Evolutionary conservation across 2,888 invertebrate genomes (phyloP), one percentile per base, ranked within the genome.

Genomic region (Tyria jacobaeae): DNA sequence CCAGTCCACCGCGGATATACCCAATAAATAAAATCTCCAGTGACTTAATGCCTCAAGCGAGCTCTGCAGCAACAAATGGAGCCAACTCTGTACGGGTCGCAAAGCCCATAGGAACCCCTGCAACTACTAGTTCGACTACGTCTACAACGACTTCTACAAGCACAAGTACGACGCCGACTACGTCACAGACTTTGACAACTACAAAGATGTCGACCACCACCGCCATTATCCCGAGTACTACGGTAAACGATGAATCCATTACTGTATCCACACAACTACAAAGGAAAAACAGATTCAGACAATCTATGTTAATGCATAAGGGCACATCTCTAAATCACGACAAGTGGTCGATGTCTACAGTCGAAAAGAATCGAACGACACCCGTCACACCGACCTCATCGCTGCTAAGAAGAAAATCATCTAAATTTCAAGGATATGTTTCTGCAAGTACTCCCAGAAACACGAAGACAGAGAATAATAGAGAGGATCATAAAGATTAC

Each of bases 321-420:
- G 93, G 94, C 24, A 93, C 93, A 27, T 93, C 94, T n/a, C 86
- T 91, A 0, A 94, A 92, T 61, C 92, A 92, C 61, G 93, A 93
- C 66, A 91, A 87, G 76, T 93, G 93, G 90, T 89, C 81, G 62
- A 60, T 66, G 7, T 71, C 68, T 31, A 48, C 69, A 35, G 57
- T 63, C 52, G 87, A 89, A 27, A 89, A 83, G 62, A 81, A 77
- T 57, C 79, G 74, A 67, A 75, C 81, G 35, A 67, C 75, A 55
- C 21, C 77, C 35, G 63, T 75, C 34, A 35, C 75, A 27, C 44
- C 81, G 3, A 74, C 75, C 3, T 82, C 79, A 71, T 75, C 70
- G 55, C 73, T 79, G 37, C 68, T 84, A 39, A 84, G 92, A 72
- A 85, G 93, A 75, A 92, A 90, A 80, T 90, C 89, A 15, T 92